phyloP scores from a whole-genome alignment of 2,113 vertebrate species.

The Cyanistes caeruleus region DNA sequence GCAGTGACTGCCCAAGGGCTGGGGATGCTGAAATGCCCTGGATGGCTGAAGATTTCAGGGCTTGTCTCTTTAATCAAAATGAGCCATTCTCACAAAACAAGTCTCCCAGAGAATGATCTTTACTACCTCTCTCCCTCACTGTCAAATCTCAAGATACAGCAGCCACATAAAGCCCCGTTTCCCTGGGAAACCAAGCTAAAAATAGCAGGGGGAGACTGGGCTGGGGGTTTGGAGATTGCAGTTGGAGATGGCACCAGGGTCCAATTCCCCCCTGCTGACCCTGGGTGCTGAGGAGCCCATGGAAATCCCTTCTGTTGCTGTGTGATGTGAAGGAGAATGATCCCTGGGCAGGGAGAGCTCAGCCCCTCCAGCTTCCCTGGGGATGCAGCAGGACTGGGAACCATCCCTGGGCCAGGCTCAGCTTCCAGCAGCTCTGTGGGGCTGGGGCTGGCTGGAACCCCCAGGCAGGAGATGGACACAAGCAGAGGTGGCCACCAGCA shows the following conservation, averaged over 20 bases:
- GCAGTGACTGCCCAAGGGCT: neutral
- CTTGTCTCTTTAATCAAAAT: neutral
- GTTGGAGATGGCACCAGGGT: neutral
- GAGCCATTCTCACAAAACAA: neutral
- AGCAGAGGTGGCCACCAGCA: neutral
- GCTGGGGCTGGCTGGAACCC: neutral
- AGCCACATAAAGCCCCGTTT: constrained; percentile 9
- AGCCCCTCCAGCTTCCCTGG: neutral
- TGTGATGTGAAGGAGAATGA: accelerated
- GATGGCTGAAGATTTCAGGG: neutral
- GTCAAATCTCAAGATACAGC: constrained; percentile 11
- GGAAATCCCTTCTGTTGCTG: neutral
- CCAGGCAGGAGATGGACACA: neutral
- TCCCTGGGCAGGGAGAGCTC: neutral
- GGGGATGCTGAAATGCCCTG: neutral
- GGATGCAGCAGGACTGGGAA: neutral
- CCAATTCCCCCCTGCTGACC: no score
- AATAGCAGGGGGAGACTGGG: neutral
- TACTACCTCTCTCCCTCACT: neutral
- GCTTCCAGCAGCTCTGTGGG: accelerated
- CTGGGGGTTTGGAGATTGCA: neutral
- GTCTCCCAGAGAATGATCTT: neutral
- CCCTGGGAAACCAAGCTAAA: constrained; percentile 59
- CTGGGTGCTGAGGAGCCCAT: neutral
- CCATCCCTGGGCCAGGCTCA: neutral